A percentile compares a stretch with the other conserved stretches of the same genome.
Conservation (phyloP, 2,888 invertebrate species). For the Zaprionus bogoriensis region DNA sequence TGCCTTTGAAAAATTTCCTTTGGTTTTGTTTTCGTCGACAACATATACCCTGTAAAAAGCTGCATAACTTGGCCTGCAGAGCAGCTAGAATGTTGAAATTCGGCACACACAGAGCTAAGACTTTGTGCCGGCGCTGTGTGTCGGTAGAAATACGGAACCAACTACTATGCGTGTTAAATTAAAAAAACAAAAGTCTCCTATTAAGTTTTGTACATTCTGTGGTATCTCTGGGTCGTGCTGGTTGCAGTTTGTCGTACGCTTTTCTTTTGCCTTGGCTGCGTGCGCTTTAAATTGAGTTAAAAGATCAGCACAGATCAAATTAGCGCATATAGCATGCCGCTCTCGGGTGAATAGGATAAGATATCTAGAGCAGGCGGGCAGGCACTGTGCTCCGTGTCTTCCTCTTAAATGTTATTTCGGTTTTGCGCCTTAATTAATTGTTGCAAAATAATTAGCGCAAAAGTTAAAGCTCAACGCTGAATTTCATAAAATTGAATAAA, state of each 20-base stretch:
- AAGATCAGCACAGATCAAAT: slow-evolving; percentile 73
- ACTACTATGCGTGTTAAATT: no score
- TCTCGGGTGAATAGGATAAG: not conserved
- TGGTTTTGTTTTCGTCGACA: slow-evolving; percentile 18
- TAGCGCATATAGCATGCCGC: slow-evolving; percentile 41
- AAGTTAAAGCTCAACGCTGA: slow-evolving; percentile 68
- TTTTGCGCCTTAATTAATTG: slow-evolving; percentile 75
- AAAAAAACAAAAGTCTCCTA: no score
- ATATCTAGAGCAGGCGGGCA: slow-evolving; percentile 3
- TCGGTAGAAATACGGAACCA: not conserved
- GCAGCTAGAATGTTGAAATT: not conserved
- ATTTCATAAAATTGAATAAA: slow-evolving; percentile 55
- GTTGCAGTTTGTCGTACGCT: not conserved
- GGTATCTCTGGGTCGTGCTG: slow-evolving; percentile 5
- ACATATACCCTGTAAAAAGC: slow-evolving; percentile 2
- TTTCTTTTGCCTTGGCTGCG: slow-evolving; percentile 45
- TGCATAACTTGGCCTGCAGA: not conserved
- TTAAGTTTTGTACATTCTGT: no score
- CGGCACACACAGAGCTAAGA: not conserved
- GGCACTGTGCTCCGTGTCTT: slow-evolving; percentile 1
- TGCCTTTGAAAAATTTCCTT: slow-evolving; percentile 65
- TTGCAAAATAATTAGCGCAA: slow-evolving; percentile 78
- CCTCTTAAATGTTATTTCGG: slow-evolving; percentile 58
- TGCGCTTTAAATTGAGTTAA: slow-evolving; percentile 77
- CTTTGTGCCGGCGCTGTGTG: not conserved